Percentiles rank a stretch among this genome's conserved stretches.
Conservation (phyloP, 1,140 invertebrate species). For the Melitaea cinxia region DNA sequence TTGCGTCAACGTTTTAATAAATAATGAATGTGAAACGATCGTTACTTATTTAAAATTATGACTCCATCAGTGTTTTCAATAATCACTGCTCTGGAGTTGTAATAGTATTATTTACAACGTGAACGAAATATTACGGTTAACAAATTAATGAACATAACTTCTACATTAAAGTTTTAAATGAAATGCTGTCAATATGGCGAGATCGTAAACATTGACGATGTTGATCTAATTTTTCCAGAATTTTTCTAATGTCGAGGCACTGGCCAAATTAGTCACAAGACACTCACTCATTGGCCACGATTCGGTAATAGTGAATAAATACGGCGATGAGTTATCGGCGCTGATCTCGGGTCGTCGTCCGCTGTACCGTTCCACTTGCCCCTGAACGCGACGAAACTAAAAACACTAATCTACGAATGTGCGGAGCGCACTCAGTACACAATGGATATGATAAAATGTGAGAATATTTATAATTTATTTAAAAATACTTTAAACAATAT, state of each 20-base stretch:
- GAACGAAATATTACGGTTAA: neutral
- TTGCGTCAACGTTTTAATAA: constrained; percentile 9
- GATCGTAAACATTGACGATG: neutral
- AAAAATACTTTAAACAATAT: neutral
- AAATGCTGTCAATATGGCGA: neutral
- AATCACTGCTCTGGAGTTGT: neutral
- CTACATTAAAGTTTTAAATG: neutral
- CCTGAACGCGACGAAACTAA: constrained; percentile 76
- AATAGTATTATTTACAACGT: neutral
- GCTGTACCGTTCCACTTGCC: constrained; percentile 78
- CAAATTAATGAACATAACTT: neutral
- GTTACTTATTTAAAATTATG: neutral
- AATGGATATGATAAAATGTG: constrained; percentile 31
- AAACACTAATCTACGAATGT: constrained; percentile 38
- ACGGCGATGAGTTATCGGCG: constrained; percentile 75
- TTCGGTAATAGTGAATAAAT: constrained; percentile 79
- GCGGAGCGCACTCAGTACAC: constrained; percentile 10
- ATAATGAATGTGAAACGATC: neutral
- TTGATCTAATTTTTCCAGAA: constrained; percentile 7
- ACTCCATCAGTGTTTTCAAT: neutral
- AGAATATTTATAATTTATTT: constrained; percentile 25
- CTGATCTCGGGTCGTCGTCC: constrained; percentile 76
- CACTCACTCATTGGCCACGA: constrained; percentile 48
- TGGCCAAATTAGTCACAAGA: constrained; percentile 36
- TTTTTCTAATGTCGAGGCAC: constrained; percentile 13